Percentiles rank a stretch among this genome's conserved stretches.
Conservation (phyloP, 2,797 vertebrate species). For the Hoplostethus atlanticus region DNA sequence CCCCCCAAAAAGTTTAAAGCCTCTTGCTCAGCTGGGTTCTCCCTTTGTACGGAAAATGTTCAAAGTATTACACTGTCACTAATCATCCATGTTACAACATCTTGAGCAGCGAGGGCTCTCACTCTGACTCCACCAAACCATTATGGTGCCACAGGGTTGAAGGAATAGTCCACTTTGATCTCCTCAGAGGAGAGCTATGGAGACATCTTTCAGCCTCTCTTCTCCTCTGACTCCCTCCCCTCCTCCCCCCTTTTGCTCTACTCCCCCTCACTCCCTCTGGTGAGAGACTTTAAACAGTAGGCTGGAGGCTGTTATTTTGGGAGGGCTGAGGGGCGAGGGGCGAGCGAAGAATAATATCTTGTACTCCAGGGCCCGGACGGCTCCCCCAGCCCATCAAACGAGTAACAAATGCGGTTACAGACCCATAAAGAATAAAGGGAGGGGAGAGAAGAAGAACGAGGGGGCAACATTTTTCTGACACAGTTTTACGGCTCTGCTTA, state of each 20-base stretch:
- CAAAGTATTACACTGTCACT: slow-evolving; percentile 83
- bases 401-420: slow-evolving; percentile 85
- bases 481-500: slow-evolving; percentile 80
- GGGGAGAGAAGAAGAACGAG: slow-evolving; percentile 83
- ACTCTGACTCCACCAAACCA: slow-evolving; percentile 76
- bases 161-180: slow-evolving; percentile 74
- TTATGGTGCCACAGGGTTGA: slow-evolving; percentile 75
- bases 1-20: slow-evolving; percentile 79
- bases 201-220: slow-evolving; percentile 74
- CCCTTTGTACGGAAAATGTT: slow-evolving; percentile 80
- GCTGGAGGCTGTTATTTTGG: slow-evolving; percentile 85
- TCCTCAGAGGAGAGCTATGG: slow-evolving; percentile 75
- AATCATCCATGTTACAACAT: slow-evolving; percentile 81
- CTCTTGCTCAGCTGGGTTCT: slow-evolving; percentile 86
- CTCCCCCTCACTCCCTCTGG: slow-evolving; percentile 73
- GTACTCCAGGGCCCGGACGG: slow-evolving; percentile 81
- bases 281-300: slow-evolving; percentile 86
- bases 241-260: slow-evolving; percentile 40
- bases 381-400: slow-evolving; percentile 85
- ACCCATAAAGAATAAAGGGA: slow-evolving; percentile 84
- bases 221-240: slow-evolving; percentile 60
- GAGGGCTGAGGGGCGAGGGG: slow-evolving; percentile 72
- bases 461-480: slow-evolving; percentile 85
- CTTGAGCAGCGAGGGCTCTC: slow-evolving; percentile 72
- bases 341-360: slow-evolving; percentile 86